Conservation (phyloP, 2,888 invertebrate species). For the Drosophila prolongata region DNA sequence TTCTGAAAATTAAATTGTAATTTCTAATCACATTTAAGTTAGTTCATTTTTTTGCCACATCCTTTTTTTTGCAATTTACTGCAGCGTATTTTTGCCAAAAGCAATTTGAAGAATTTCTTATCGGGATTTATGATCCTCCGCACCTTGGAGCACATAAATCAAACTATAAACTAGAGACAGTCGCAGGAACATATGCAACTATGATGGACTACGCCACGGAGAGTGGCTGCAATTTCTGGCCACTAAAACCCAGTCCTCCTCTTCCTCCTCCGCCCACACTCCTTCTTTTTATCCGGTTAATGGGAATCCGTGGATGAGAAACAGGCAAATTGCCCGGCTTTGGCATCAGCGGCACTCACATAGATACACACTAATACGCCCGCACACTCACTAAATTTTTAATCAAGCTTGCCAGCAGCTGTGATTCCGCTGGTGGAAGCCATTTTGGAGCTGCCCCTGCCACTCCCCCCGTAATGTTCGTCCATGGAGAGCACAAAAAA, state of each 20-base stretch:
- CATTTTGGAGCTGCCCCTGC: slow-evolving; percentile 39
- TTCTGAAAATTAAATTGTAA: neutral
- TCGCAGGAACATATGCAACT: slow-evolving; percentile 31
- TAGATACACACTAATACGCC: slow-evolving; percentile 34
- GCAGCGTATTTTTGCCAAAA: slow-evolving; percentile 23
- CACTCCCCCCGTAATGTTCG: slow-evolving; percentile 29
- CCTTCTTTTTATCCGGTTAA: slow-evolving; percentile 15
- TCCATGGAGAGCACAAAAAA: slow-evolving; percentile 64
- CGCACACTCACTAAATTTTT: slow-evolving; percentile 70
- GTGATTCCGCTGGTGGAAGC: slow-evolving; percentile 61
- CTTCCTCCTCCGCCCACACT: neutral
- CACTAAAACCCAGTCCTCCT: slow-evolving; percentile 27
- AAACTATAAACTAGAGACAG: slow-evolving; percentile 29
- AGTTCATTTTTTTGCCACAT: neutral
- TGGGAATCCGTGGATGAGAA: slow-evolving; percentile 24
- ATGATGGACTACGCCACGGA: slow-evolving; percentile 24
- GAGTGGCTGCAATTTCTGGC: slow-evolving; percentile 14
- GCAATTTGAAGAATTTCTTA: slow-evolving; percentile 33
- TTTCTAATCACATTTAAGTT: neutral
- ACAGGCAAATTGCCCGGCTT: slow-evolving; percentile 57
- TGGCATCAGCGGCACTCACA: slow-evolving; percentile 55
- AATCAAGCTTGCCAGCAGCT: slow-evolving; percentile 73
- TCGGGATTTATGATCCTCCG: slow-evolving; percentile 42
- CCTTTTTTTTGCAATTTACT: neutral
- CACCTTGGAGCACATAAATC: slow-evolving; percentile 35